Evolutionary conservation across 2,888 invertebrate species (phyloP).

Genomic region (Neoaliturus tenellus): DNA sequence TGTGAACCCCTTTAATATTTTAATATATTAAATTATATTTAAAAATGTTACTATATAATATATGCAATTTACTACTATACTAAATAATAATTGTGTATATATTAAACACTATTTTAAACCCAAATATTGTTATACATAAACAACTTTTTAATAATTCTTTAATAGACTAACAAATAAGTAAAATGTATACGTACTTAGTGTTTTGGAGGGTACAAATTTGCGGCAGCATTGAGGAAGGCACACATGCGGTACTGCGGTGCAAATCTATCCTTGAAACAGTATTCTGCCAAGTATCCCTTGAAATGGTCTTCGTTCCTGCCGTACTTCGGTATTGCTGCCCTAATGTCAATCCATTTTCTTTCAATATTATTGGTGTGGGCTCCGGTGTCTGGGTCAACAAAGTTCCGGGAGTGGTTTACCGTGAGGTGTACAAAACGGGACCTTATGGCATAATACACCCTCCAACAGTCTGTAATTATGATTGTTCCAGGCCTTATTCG

Average conservation of each 20-base stretch:
- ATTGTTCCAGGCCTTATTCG: background rate
- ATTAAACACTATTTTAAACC: no score
- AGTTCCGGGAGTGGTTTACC: background rate
- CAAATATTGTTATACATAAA: no score
- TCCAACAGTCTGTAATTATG: background rate
- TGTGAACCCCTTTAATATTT: no score
- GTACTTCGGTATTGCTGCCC: background rate
- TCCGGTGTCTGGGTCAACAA: background rate
- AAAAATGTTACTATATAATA: no score
- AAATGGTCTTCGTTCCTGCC: background rate
- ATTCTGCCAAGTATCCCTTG: background rate
- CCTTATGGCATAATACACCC: background rate
- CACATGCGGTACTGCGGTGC: background rate
- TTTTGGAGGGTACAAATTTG: no score
- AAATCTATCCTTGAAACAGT: background rate
- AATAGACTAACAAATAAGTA: no score
- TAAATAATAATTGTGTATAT: no score
- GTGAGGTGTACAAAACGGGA: background rate
- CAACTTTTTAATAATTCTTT: no score
- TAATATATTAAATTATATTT: no score
- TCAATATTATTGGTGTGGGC: background rate
- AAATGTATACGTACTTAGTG: no score
- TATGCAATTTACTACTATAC: no score
- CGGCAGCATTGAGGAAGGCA: background rate
- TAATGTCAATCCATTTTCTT: background rate